Evolutionary conservation across 2,797 vertebrate species (phyloP).

Genomic region (Sternotherus odoratus): DNA sequence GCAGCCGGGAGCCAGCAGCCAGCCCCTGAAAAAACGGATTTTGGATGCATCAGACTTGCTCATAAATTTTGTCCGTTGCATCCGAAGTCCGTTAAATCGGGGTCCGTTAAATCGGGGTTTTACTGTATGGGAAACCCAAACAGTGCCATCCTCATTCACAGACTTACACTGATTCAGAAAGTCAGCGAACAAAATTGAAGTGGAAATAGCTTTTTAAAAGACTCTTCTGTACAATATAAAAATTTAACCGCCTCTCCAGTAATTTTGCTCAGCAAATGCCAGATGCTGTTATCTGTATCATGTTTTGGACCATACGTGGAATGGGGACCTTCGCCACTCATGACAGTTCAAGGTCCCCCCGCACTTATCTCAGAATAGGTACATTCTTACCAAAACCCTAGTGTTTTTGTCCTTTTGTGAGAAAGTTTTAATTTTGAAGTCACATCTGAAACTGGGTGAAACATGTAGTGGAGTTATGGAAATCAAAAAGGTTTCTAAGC

Average conservation of each 20-base stretch:
- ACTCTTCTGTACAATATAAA: not conserved
- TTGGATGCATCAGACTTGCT: no score
- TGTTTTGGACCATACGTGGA: not conserved
- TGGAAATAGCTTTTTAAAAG: not conserved
- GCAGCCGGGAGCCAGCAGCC: no score
- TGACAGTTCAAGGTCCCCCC: not conserved
- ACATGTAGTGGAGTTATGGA: not conserved
- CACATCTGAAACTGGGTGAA: not conserved
- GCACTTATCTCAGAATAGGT: not conserved
- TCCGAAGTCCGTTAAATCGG: no score
- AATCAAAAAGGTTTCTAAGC: not conserved
- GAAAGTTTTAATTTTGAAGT: not conserved
- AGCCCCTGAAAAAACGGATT: no score
- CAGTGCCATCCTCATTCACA: not conserved
- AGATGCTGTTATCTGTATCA: not conserved
- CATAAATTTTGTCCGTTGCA: no score
- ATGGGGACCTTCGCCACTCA: not conserved
- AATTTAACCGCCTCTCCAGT: not conserved
- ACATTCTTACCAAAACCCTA: not conserved
- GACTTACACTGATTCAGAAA: not conserved
- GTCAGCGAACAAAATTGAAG: not conserved
- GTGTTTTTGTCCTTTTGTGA: not conserved
- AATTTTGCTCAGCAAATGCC: not conserved
- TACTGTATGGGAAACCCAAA: constrained; percentile 8
- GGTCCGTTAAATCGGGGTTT: no score